Conservation (phyloP, 2,888 invertebrate species). For the Cataglyphis albicans region DNA sequence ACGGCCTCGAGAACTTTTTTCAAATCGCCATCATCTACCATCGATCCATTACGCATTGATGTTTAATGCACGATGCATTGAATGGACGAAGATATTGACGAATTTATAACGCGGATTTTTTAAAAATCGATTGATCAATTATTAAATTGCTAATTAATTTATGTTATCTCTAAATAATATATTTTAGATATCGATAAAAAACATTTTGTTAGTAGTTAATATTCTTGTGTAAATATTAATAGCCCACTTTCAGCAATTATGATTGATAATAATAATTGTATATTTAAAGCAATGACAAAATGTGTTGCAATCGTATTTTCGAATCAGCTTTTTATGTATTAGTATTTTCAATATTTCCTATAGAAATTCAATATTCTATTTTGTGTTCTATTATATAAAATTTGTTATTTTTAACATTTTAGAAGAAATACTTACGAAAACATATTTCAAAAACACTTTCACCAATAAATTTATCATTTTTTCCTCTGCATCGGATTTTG, state of each 20-base stretch:
- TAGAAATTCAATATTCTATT: not conserved
- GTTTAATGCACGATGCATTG: not conserved
- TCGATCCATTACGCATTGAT: constrained; percentile 56
- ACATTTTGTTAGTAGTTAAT: not conserved
- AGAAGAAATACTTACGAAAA: not conserved
- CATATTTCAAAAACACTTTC: constrained; percentile 7
- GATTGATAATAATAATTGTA: not conserved
- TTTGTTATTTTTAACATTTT: not conserved
- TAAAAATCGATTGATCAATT: constrained; percentile 14
- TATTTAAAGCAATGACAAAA: constrained; percentile 1
- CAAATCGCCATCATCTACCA: constrained; percentile 29
- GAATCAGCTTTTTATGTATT: not conserved
- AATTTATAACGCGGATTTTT: constrained; percentile 9
- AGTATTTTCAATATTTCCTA: constrained; percentile 2
- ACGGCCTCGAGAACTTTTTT: constrained; percentile 52
- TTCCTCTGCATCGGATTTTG: not conserved
- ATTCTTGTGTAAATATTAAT: not conserved
- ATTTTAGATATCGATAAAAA: not conserved
- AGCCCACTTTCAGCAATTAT: not conserved
- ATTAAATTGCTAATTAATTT: not conserved
- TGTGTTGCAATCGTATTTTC: not conserved
- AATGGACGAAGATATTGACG: not conserved
- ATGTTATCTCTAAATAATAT: not conserved
- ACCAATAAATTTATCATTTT: constrained; percentile 6
- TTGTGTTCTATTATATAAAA: not conserved